These are phyloP conservation scores for Sparidentex hasta DNA, from an alignment of 2,797 vertebrate species.

Conservation along the genomic window DNA sequence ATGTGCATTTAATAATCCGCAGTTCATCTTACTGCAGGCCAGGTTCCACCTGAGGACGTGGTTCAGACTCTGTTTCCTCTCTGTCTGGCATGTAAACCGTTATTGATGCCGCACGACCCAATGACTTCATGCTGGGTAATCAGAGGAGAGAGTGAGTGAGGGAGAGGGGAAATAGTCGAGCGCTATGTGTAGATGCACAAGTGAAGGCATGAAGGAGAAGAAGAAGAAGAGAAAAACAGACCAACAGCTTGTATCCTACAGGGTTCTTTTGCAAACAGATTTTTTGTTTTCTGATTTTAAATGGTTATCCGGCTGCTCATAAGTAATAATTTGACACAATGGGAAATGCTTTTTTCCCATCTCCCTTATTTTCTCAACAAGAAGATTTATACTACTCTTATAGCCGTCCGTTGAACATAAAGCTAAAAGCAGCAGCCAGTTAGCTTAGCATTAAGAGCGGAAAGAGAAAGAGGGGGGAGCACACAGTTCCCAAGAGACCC, in stretches of 20 bases:
- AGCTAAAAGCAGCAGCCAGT: background rate
- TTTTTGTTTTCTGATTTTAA: background rate
- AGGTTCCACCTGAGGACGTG: conserved; percentile 59
- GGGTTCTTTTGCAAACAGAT: background rate
- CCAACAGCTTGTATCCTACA: background rate
- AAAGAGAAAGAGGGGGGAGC: background rate
- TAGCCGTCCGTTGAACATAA: background rate
- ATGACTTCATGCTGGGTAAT: conserved; percentile 31
- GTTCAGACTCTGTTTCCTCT: conserved; percentile 54
- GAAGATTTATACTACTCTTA: background rate
- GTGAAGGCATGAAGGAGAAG: background rate
- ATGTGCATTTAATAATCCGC: conserved; percentile 63
- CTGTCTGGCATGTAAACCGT: conserved; percentile 41
- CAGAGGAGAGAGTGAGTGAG: conserved; percentile 24
- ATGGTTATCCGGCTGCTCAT: background rate
- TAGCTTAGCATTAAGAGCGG: conserved; percentile 10
- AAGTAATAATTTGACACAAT: background rate
- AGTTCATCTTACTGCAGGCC: conserved; percentile 64
- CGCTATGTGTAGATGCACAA: background rate
- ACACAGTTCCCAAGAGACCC: background rate
- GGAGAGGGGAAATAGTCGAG: background rate
- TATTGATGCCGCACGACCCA: conserved; percentile 39
- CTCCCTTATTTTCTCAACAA: background rate
- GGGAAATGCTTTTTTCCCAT: background rate
- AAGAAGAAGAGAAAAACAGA: background rate